These are phyloP conservation scores for Poeciliopsis presidionis DNA, from an alignment of 2,797 vertebrate species.

Conservation along the genomic window DNA sequence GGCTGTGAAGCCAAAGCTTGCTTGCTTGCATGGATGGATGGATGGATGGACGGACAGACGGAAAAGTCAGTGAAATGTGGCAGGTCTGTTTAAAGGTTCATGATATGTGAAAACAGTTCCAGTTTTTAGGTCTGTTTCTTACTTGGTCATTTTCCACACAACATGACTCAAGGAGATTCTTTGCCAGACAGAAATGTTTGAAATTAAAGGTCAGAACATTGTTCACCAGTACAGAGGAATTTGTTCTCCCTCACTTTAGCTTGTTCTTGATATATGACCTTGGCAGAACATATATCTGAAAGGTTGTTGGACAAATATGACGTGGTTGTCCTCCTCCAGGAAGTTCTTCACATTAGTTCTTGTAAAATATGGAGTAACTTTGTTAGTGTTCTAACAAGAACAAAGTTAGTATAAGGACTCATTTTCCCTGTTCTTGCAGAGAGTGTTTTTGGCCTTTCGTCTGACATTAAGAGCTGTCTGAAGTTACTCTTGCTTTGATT, in stretches of 20 bases:
- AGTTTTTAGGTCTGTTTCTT: background rate
- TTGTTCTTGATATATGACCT: background rate
- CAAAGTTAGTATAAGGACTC: background rate
- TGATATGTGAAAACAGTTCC: background rate
- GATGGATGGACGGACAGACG: background rate
- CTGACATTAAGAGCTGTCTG: background rate
- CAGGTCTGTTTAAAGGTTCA: background rate
- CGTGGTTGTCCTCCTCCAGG: background rate
- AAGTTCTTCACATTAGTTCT: background rate
- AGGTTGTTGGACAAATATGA: background rate
- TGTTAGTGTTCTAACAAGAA: background rate
- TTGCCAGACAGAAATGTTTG: background rate
- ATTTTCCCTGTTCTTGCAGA: background rate
- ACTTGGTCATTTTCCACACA: background rate
- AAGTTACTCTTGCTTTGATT: background rate
- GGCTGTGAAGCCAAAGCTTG: no score
- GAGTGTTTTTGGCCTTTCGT: background rate
- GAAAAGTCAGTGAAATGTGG: background rate
- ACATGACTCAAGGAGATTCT: background rate
- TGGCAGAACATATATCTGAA: background rate
- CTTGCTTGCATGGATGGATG: no score
- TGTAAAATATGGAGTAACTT: background rate
- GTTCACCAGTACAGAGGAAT: background rate
- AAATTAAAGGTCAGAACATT: background rate
- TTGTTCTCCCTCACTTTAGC: background rate